Conservation (phyloP, 2,113 vertebrate species). For the Rhineura floridana region DNA sequence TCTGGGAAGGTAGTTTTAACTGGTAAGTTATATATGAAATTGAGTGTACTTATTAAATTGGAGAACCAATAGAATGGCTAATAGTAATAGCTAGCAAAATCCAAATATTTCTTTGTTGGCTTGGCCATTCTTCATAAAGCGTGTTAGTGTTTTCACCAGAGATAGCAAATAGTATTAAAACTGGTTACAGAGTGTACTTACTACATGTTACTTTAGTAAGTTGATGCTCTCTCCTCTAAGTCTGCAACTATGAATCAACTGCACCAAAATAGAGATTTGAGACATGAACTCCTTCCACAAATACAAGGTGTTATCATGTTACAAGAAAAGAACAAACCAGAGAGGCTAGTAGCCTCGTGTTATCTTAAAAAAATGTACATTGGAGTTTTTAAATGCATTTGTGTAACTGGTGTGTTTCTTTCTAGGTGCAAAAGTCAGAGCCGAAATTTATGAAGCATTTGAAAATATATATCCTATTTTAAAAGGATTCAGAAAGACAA, state of each 20-base stretch:
- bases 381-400: neutral
- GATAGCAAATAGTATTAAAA: no score
- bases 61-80: neutral
- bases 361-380: neutral
- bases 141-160: neutral
- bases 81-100: neutral
- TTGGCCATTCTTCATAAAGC: neutral
- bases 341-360: neutral
- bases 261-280: neutral
- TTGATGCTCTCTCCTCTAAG: neutral
- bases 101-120: neutral
- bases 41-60: neutral
- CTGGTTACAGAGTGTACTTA: no score
- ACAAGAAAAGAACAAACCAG: neutral
- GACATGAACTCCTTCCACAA: neutral
- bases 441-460: conserved; percentile 98
- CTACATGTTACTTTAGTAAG: neutral
- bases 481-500: conserved; percentile 97
- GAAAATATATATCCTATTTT: conserved; percentile 99
- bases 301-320: neutral
- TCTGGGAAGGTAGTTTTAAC: conserved; percentile 99
- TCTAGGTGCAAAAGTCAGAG: conserved; percentile 96
- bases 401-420: neutral
- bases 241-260: neutral
- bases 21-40: conserved; percentile 77